Percentiles rank a stretch among this genome's conserved stretches.
phyloP scores from a whole-genome alignment of 2,888 invertebrate species.

The Anorthoa munda region DNA sequence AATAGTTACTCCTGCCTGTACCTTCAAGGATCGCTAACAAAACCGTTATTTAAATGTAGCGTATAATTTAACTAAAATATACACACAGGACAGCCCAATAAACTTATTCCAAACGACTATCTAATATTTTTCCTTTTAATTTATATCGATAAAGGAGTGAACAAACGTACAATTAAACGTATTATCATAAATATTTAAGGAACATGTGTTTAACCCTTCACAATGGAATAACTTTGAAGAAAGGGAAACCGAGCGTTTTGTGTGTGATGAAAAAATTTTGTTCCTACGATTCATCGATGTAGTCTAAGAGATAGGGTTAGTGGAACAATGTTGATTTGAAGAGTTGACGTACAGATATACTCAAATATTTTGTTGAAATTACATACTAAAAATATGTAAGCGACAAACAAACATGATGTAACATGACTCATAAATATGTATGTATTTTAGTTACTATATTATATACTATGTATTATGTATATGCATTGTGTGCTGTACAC shows the following conservation, averaged over 20 bases:
- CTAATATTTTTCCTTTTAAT: slow-evolving; percentile 34
- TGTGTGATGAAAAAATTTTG: slow-evolving; percentile 66
- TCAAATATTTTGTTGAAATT: neutral
- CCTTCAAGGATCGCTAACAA: slow-evolving; percentile 1
- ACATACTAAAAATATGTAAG: too few species aligned
- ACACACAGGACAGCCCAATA: slow-evolving; percentile 17
- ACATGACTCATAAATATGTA: too few species aligned
- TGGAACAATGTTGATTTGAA: neutral
- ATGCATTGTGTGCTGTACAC: too few species aligned
- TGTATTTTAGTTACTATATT: too few species aligned
- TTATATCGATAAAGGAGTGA: slow-evolving; percentile 54
- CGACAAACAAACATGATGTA: too few species aligned
- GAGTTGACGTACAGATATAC: neutral
- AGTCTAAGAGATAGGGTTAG: slow-evolving; percentile 63
- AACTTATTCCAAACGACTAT: slow-evolving; percentile 18
- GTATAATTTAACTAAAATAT: slow-evolving; percentile 44
- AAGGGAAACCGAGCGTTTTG: slow-evolving; percentile 70
- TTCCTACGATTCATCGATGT: slow-evolving; percentile 69
- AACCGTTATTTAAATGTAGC: neutral
- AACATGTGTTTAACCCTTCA: slow-evolving; percentile 73
- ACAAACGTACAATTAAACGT: slow-evolving; percentile 74
- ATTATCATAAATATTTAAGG: slow-evolving; percentile 72
- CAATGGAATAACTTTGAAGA: slow-evolving; percentile 69
- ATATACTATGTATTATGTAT: too few species aligned
- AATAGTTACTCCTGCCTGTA: too few species aligned